A percentile compares a stretch with the other conserved stretches of the same genome.
These are phyloP conservation scores for Plebejus melissa DNA, from an alignment of 2,888 invertebrate species.

Conservation along the genomic window DNA sequence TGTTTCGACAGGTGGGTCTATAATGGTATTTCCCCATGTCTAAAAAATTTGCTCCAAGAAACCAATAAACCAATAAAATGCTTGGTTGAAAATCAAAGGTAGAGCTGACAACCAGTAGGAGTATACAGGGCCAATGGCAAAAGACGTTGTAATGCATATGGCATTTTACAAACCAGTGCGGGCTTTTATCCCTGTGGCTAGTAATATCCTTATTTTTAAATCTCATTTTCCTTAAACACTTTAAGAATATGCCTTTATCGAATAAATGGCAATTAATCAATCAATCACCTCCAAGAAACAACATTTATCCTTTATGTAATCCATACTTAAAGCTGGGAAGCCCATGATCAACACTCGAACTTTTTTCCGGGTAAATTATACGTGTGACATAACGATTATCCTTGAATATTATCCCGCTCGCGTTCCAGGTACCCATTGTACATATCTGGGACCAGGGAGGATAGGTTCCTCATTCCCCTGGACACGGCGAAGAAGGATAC, in stretches of 20 bases:
- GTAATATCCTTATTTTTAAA: neutral
- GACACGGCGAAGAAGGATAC: slow-evolving; percentile 84
- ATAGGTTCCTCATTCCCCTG: slow-evolving; percentile 84
- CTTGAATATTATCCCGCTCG: neutral
- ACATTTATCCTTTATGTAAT: neutral
- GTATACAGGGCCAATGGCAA: too few relatives aligned
- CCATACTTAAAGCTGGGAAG: neutral
- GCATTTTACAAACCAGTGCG: too few relatives aligned
- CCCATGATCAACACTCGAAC: neutral
- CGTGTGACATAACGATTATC: neutral
- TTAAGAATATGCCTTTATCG: neutral
- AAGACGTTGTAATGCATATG: too few relatives aligned
- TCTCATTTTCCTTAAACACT: neutral
- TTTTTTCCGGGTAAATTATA: neutral
- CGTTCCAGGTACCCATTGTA: slow-evolving; percentile 83
- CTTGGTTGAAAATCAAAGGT: too few relatives aligned
- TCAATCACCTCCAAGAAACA: neutral
- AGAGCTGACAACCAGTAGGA: too few relatives aligned
- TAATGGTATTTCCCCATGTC: neutral
- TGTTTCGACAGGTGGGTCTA: slow-evolving; percentile 86
- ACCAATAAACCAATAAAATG: too few relatives aligned
- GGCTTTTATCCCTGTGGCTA: too few relatives aligned
- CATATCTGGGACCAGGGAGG: slow-evolving; percentile 85
- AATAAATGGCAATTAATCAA: neutral
- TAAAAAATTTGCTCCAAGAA: too few relatives aligned